phyloP scores from a whole-genome alignment of 1,140 invertebrate species.

The Diploscapter pachys region DNA sequence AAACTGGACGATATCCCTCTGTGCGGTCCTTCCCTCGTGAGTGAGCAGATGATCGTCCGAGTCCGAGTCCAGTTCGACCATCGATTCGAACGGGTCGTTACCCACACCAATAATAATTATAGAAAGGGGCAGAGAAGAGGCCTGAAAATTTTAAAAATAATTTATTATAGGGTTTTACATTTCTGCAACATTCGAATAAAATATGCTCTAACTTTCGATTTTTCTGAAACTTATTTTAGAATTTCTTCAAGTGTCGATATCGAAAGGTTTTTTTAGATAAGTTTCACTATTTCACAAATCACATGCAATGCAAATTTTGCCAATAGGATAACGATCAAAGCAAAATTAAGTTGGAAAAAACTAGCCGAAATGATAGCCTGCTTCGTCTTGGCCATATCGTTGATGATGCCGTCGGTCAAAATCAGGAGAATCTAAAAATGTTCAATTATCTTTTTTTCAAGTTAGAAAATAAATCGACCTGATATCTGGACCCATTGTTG shows the following conservation, averaged over 20 bases:
- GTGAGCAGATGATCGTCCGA: constrained; percentile 65
- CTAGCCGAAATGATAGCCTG: constrained; percentile 56
- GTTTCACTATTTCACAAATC: constrained; percentile 5
- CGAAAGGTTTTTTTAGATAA: no score
- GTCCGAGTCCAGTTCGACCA: constrained; percentile 63
- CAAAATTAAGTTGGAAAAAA: no score
- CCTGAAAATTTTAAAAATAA: constrained; percentile 50
- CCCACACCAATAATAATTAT: constrained; percentile 69
- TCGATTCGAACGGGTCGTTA: constrained; percentile 65
- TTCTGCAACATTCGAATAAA: no score
- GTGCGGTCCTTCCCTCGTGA: constrained; percentile 61
- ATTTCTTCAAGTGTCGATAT: no score
- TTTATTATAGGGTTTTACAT: neutral
- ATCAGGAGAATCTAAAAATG: constrained; percentile 66
- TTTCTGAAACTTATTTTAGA: no score
- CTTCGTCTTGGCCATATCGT: constrained; percentile 69
- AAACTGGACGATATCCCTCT: constrained; percentile 67
- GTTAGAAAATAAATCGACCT: no score
- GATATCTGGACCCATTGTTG: constrained; percentile 57
- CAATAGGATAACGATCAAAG: no score
- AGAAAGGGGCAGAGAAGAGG: constrained; percentile 66
- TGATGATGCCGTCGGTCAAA: constrained; percentile 71
- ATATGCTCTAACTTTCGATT: no score
- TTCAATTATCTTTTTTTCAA: neutral
- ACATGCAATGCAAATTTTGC: no score